Evolutionary conservation across 2,797 vertebrate genomes (phyloP).

Genomic region (Ciconia nigra): DNA sequence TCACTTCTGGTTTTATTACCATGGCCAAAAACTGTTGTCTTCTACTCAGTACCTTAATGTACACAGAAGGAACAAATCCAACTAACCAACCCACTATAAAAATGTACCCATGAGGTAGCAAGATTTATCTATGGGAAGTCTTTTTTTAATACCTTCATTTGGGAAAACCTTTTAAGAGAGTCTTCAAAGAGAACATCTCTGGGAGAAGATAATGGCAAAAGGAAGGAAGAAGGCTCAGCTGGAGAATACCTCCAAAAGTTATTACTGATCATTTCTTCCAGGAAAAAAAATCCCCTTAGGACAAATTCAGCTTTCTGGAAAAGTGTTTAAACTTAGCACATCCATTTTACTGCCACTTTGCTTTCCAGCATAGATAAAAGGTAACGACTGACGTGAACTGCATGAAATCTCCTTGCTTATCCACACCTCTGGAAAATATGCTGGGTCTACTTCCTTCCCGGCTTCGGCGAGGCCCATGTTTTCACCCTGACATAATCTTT

Average conservation of each 20-base stretch:
- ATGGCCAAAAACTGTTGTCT: not conserved
- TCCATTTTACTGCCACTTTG: constrained; percentile 22
- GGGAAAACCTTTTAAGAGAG: not conserved
- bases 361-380: constrained; percentile 53
- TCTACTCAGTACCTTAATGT: not conserved
- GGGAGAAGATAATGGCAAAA: not conserved
- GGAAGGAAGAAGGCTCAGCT: not conserved
- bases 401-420: not conserved
- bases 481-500: constrained; percentile 56
- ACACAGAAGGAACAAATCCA: not conserved
- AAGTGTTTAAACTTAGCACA: constrained; percentile 44
- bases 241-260: not conserved
- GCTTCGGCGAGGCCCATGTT: constrained; percentile 12
- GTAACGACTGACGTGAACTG: not conserved
- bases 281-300: not conserved
- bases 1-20: not conserved
- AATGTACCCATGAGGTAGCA: not conserved
- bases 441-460: constrained; percentile 50
- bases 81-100: not conserved
- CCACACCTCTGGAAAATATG: constrained; percentile 54
- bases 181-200: not conserved
- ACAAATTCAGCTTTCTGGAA: constrained; percentile 44
- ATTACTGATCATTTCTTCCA: not conserved
- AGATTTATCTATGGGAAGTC: not conserved
- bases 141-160: not conserved